A percentile compares a stretch with the other conserved stretches of the same genome.
phyloP scores from a whole-genome alignment of 2,797 vertebrate genomes.

The Fundulus diaphanus region DNA sequence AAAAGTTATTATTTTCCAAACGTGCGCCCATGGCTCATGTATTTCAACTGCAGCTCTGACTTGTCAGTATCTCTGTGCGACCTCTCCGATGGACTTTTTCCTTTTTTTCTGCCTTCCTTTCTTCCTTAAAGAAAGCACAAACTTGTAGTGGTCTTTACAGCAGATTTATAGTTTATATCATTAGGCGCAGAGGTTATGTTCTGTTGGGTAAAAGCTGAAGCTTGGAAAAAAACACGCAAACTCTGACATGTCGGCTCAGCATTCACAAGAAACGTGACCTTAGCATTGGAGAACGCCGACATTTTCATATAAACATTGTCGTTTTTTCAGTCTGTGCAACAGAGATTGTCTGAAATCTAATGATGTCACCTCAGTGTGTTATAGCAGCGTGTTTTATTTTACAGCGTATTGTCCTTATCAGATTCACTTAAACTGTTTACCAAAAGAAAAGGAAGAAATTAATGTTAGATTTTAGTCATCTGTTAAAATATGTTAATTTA shows the following conservation, averaged over 20 bases:
- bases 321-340: background rate
- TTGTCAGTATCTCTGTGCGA: background rate
- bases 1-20: conserved; percentile 6
- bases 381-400: conserved; percentile 17
- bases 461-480: background rate
- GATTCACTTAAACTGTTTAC: background rate
- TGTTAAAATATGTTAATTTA: background rate
- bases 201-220: background rate
- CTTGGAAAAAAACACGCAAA: background rate
- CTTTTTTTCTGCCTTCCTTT: conserved; percentile 37
- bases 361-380: background rate
- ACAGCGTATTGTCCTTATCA: conserved; percentile 4
- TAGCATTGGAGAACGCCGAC: background rate
- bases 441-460: background rate
- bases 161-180: background rate
- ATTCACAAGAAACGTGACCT: background rate
- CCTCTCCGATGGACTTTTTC: conserved; percentile 14
- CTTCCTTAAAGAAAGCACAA: conserved; percentile 2
- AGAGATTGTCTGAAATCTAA: background rate
- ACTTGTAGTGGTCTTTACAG: background rate
- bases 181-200: background rate
- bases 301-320: background rate
- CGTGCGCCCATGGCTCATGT: background rate
- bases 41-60: background rate
- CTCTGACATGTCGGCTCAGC: conserved; percentile 10